Base-by-base conservation (phyloP, 2,797 vertebrate species). In the Florisuga fusca region DNA sequence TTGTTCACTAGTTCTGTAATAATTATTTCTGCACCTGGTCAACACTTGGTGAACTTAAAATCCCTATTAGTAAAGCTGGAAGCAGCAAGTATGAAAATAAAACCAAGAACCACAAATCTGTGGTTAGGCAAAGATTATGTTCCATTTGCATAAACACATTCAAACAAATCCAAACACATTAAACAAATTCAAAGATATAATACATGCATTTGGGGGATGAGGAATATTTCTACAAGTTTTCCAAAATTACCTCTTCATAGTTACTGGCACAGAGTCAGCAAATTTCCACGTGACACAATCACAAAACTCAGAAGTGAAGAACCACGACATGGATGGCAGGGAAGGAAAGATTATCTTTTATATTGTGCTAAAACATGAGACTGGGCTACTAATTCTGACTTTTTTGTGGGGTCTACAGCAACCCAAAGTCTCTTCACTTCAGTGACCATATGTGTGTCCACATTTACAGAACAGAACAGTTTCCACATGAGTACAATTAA, bases 331-430 rank as follows among this genome's bases (percentile, higher is more conserved):
- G 45, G 9, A 45, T 45, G 45, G 27, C 8, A 67, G n/a, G 10
- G 55, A 9, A 3, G 15, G 3, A 2, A 14, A 0, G 0, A 21
- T 64, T 59, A 13, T 10, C 6, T 20, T 48, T 78, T 59, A 51
- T 10, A 33, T 77, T 31, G 5, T 33, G 12, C 62, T 74, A 73
- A 76, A 79, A 63, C 12, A 33, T 3, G 6, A 80, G 23, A 31
- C 3, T 71, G 22, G 17, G 50, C 18, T 63, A 59, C 9, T 63
- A 85, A 34, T 16, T 51, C 34, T 36, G 13, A 45, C 21, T 48
- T 25, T 48, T 75, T 38, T 23, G 9, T 77, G 27, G 7, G 7
- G 4, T 33, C n/a, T 20, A 55, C 19, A 79, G 72, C 19, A 89
- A 67, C 1, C 15, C 11, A 72, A 50, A 73, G 26, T 34, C 7